phyloP scores from a whole-genome alignment of 2,113 vertebrate species.

The Noctilio leporinus region DNA sequence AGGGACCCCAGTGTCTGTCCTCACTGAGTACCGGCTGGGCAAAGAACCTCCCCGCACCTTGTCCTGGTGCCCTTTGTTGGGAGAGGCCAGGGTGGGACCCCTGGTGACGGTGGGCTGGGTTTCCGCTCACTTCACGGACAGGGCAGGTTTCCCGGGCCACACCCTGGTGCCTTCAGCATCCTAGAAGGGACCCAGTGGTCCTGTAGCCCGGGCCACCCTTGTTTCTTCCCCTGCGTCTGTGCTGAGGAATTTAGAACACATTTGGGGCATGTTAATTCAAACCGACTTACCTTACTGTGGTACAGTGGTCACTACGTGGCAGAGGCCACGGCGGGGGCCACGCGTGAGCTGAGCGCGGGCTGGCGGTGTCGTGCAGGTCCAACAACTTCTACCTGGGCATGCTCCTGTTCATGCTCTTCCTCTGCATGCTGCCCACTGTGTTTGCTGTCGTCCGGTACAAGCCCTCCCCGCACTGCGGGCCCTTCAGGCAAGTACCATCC shows the following conservation, averaged over 20 bases:
- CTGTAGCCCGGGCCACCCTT: too few species aligned
- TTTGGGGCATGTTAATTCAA: not conserved
- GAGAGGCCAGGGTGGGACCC: too few species aligned
- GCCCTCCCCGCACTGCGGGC: conserved; percentile 92
- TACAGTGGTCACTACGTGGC: too few species aligned
- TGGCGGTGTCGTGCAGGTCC: conserved; percentile 80
- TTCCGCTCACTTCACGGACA: accelerated
- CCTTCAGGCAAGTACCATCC: conserved; percentile 87
- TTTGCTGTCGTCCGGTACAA: conserved; percentile 94
- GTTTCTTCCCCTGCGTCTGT: not conserved
- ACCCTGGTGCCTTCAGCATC: accelerated
- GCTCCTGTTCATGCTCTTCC: conserved; percentile 96
- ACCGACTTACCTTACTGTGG: too few species aligned
- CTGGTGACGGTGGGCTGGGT: too few species aligned
- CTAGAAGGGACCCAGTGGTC: not conserved
- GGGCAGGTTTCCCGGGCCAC: accelerated
- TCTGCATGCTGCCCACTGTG: conserved; percentile 97
- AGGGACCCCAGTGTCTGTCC: too few species aligned
- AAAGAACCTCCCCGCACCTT: not conserved
- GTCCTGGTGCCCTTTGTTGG: not conserved
- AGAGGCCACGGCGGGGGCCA: too few species aligned
- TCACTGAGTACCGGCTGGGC: too few species aligned
- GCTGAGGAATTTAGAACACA: not conserved
- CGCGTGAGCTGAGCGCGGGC: accelerated
- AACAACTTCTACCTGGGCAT: conserved; percentile 99